Evolutionary conservation across 2,888 invertebrate species (phyloP).

Genomic region (Poecilobothrus nobilitatus): DNA sequence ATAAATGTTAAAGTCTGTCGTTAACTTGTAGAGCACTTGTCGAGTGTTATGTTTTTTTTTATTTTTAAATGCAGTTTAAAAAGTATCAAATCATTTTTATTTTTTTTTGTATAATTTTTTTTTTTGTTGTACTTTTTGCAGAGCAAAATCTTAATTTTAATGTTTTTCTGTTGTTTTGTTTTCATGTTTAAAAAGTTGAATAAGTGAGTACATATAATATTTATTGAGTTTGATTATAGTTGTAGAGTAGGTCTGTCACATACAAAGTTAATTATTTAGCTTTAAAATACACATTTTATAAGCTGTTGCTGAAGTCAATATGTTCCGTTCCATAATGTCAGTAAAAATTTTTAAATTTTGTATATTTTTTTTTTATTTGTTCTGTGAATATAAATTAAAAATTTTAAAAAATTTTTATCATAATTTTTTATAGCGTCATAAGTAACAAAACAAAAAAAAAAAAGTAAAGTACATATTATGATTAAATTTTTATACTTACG

Average conservation of each 20-base stretch:
- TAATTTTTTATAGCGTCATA: background rate
- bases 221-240: background rate
- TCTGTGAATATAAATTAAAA: too few relatives aligned
- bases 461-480: too few relatives aligned
- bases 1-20: background rate
- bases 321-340: background rate
- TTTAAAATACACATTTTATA: background rate
- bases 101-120: background rate
- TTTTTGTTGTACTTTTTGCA: background rate
- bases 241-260: too few relatives aligned
- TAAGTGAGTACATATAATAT: background rate
- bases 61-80: background rate
- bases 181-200: too few relatives aligned
- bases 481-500: too few relatives aligned
- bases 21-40: background rate
- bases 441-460: background rate
- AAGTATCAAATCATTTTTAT: background rate
- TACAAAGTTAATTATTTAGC: too few relatives aligned
- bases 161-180: too few relatives aligned
- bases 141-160: too few relatives aligned
- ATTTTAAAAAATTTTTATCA: too few relatives aligned
- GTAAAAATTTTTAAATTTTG: too few relatives aligned
- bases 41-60: background rate
- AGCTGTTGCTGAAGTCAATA: background rate
- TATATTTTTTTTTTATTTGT: too few relatives aligned